Evolutionary conservation across 1,140 invertebrate species (phyloP).

Genomic region (Himalopsyche phryganea): DNA sequence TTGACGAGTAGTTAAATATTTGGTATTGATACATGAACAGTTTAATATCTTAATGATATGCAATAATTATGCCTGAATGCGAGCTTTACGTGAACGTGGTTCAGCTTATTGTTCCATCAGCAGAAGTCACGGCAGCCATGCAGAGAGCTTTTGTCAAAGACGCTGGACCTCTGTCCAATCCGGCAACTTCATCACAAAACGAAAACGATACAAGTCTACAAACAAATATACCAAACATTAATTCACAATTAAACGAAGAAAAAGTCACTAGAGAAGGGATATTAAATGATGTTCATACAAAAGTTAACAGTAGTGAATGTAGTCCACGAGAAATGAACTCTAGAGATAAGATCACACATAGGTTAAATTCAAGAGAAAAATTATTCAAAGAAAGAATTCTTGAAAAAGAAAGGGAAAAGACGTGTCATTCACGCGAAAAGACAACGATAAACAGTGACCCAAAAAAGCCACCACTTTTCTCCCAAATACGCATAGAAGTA

Average conservation of each 20-base stretch:
- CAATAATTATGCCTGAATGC: constrained; percentile 16
- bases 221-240: neutral
- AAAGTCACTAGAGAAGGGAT: no score
- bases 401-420: neutral
- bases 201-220: neutral
- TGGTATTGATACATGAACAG: no score
- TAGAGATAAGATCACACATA: constrained; percentile 5
- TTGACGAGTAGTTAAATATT: no score
- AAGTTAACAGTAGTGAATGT: no score
- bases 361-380: neutral
- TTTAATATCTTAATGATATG: no score
- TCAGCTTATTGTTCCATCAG: constrained; percentile 10
- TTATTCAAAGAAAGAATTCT: neutral
- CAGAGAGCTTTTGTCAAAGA: constrained; percentile 3
- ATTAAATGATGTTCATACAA: neutral
- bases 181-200: neutral
- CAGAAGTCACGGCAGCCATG: constrained; percentile 17
- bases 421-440: neutral
- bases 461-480: no score
- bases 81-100: constrained; percentile 18
- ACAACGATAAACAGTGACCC: neutral
- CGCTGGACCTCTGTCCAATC: neutral
- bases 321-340: neutral
- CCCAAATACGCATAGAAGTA: neutral
- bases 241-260: no score